These are phyloP conservation scores for Chaetodon auriga DNA, from an alignment of 2,113 vertebrate genomes.

Conservation along the genomic window DNA sequence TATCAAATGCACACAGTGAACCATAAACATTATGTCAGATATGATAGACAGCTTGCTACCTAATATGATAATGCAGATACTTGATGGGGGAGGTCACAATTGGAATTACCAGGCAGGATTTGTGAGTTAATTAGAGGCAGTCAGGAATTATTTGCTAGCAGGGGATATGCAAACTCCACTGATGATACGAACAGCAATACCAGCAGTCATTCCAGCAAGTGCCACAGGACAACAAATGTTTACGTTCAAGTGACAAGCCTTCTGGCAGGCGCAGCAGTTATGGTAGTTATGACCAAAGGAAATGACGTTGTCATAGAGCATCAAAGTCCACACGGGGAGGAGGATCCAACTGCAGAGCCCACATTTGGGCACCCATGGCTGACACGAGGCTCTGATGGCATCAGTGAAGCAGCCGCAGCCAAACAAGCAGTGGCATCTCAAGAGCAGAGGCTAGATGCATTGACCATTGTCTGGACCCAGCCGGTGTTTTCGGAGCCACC, in stretches of 20 bases:
- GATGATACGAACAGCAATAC: background rate
- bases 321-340: background rate
- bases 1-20: slow-evolving; percentile 5
- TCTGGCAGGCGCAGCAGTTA: background rate
- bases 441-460: too few species aligned
- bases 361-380: too few species aligned
- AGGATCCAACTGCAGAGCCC: background rate
- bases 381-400: background rate
- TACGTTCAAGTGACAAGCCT: background rate
- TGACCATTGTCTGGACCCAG: too few species aligned
- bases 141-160: background rate
- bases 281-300: background rate
- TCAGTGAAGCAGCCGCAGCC: too few species aligned
- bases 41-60: background rate
- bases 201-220: background rate
- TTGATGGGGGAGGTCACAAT: background rate
- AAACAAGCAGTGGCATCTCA: too few species aligned
- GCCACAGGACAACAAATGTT: too few species aligned
- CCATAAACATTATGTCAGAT: background rate
- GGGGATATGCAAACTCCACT: background rate
- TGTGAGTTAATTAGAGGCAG: slow-evolving; percentile 13
- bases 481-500: too few species aligned
- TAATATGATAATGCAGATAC: background rate
- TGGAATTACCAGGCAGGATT: slow-evolving; percentile 1
- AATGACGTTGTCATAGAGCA: too few species aligned